phyloP scores from a whole-genome alignment of 2,113 vertebrate genomes.

The Eulemur rufifrons region DNA sequence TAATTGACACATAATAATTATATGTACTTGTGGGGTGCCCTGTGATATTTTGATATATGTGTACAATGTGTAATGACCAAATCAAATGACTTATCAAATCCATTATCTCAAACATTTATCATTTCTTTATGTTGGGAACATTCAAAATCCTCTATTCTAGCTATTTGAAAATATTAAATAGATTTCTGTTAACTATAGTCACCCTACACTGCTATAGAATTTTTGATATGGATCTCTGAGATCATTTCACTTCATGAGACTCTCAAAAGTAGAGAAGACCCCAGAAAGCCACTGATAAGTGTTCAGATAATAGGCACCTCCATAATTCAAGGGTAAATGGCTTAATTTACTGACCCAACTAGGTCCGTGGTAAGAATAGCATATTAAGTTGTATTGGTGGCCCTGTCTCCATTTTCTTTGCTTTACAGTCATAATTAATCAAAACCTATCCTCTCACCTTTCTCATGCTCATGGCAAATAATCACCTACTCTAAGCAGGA shows the following conservation, averaged over 20 bases:
- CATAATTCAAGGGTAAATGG: background rate
- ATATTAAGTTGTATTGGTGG: background rate
- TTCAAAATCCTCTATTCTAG: background rate
- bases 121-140: background rate
- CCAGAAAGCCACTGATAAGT: background rate
- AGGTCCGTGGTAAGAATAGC: background rate
- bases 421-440: constrained; percentile 15
- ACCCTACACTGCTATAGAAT: background rate
- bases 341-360: background rate
- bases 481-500: constrained; percentile 1
- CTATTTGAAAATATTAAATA: background rate
- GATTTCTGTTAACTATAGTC: background rate
- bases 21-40: background rate
- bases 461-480: background rate
- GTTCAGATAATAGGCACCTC: constrained; percentile 14
- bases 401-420: background rate
- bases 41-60: background rate
- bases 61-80: background rate
- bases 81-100: background rate
- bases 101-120: background rate
- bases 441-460: constrained; percentile 21
- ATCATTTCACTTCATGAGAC: background rate
- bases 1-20: background rate
- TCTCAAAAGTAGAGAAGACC: constrained; percentile 25
- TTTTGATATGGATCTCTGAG: background rate